Conservation (phyloP, 2,888 invertebrate species). For the Nomada hirtipes region DNA sequence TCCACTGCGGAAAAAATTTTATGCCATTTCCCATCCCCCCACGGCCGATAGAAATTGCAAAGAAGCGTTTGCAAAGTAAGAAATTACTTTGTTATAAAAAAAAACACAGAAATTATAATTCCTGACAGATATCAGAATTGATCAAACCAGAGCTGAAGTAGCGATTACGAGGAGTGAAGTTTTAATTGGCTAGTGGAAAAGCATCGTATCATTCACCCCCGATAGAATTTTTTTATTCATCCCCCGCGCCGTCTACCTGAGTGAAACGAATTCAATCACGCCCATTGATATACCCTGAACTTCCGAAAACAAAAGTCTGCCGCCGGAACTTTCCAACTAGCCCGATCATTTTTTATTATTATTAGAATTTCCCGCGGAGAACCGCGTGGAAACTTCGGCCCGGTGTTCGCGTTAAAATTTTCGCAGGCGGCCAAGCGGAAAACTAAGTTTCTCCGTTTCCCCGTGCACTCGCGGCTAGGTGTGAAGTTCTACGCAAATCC, state of each 20-base stretch:
- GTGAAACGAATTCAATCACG: not conserved
- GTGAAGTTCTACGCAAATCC: constrained; percentile 24
- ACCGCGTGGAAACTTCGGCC: not conserved
- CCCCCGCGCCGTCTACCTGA: too few species aligned
- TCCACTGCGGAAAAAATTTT: too few species aligned
- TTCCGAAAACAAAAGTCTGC: not conserved
- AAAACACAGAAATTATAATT: not conserved
- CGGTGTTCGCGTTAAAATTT: constrained; percentile 30
- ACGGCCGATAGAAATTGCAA: not conserved
- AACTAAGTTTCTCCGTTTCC: constrained; percentile 20
- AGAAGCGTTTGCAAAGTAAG: not conserved
- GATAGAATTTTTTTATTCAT: constrained; percentile 1
- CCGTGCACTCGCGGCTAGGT: constrained; percentile 17
- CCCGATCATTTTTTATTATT: constrained; percentile 7
- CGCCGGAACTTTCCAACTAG: not conserved
- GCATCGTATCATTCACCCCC: not conserved
- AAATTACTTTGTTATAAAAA: not conserved
- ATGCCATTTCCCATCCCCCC: not conserved
- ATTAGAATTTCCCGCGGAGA: not conserved
- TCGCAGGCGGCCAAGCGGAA: constrained; percentile 31
- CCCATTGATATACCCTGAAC: constrained; percentile 1
- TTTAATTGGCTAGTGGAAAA: constrained; percentile 13
- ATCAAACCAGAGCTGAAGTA: not conserved
- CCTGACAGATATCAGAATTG: not conserved
- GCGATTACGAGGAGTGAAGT: constrained; percentile 1